A percentile compares a stretch with the other conserved stretches of the same genome.
Conservation (phyloP, 2,888 invertebrate species). For the Ariolimax columbianus region DNA sequence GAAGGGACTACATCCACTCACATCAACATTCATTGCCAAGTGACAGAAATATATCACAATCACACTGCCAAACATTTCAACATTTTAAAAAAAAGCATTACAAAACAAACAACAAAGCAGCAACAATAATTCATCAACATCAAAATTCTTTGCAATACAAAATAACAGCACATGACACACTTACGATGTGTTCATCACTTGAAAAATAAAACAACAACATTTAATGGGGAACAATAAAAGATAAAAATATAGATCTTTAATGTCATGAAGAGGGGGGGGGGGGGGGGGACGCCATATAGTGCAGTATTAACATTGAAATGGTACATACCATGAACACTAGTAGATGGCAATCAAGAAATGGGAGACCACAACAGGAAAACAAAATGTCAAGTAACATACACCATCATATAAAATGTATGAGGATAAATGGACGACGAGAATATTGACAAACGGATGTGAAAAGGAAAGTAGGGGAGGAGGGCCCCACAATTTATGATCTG, state of each 20-base stretch:
- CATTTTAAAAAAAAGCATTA: neutral
- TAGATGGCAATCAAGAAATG: too few species aligned
- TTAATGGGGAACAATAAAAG: neutral
- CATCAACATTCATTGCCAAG: neutral
- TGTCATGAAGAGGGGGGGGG: slow-evolving; percentile 4
- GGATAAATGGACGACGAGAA: neutral
- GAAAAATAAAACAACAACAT: neutral
- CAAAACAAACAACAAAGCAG: neutral
- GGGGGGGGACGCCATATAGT: too few species aligned
- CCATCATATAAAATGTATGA: too few species aligned
- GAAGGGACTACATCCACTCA: neutral
- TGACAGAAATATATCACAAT: neutral
- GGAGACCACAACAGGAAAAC: neutral
- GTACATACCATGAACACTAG: too few species aligned
- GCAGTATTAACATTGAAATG: too few species aligned
- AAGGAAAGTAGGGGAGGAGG: too few species aligned
- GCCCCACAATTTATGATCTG: too few species aligned
- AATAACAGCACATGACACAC: too few species aligned
- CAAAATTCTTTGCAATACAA: neutral
- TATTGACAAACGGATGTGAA: neutral
- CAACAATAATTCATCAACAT: neutral
- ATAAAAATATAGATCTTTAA: slow-evolving; percentile 34
- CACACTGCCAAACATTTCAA: too few species aligned
- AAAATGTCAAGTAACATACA: neutral
- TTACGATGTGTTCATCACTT: neutral